A percentile compares a stretch with the other conserved stretches of the same genome.
Conservation (phyloP, 2,113 vertebrate genomes). For the Caretta caretta region DNA sequence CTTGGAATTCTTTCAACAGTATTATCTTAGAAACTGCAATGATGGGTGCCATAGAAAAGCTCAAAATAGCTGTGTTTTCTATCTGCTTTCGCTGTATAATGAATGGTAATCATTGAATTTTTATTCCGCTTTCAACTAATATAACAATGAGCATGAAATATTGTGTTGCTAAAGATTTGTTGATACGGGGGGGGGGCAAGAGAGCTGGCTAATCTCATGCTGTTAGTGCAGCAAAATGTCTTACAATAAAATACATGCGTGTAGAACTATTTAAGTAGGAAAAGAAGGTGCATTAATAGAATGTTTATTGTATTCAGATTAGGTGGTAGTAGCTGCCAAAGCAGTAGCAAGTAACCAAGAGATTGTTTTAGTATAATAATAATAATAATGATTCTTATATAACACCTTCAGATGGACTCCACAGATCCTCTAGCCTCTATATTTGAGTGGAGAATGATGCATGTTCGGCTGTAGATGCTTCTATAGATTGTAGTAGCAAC, state of each 20-base stretch:
- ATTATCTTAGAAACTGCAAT: background rate
- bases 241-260: conserved; percentile 12
- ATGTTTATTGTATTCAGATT: conserved; percentile 24
- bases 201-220: conserved; percentile 44
- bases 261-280: conserved; percentile 9
- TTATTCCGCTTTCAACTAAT: background rate
- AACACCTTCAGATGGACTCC: background rate
- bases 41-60: background rate
- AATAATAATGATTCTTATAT: background rate
- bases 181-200: background rate
- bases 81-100: background rate
- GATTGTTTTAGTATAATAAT: background rate
- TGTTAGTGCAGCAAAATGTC: conserved; percentile 27
- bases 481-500: background rate
- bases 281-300: conserved; percentile 35
- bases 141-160: background rate
- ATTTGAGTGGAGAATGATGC: background rate
- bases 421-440: background rate
- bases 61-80: background rate
- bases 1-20: background rate
- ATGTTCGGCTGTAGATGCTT: background rate
- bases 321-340: background rate
- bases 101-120: background rate
- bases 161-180: background rate
- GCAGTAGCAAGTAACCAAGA: background rate